Conservation (phyloP, 2,888 invertebrate genomes). For the Odontocolon sp. region DNA sequence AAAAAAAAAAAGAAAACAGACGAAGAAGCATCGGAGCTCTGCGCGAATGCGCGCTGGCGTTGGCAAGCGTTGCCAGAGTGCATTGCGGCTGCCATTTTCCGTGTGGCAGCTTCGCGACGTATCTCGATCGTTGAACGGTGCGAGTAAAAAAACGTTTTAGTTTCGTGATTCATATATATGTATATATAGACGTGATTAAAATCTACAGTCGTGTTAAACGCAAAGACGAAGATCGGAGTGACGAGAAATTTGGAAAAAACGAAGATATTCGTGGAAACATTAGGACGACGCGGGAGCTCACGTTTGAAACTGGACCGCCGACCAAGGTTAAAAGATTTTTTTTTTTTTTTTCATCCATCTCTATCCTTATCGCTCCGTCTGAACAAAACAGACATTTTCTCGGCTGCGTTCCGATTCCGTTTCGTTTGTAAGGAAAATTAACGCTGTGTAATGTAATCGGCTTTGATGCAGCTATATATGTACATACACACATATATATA, state of each 20-base stretch:
- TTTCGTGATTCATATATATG: slow-evolving; percentile 11
- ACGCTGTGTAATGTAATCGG: too few relatives aligned
- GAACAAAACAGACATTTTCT: too few relatives aligned
- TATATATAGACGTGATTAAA: not conserved
- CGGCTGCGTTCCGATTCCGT: too few relatives aligned
- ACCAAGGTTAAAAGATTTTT: slow-evolving; percentile 74
- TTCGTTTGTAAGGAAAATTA: not conserved
- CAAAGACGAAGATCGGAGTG: not conserved
- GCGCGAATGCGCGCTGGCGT: slow-evolving; percentile 64
- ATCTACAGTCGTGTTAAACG: slow-evolving; percentile 19
- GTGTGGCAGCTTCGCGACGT: slow-evolving; percentile 65
- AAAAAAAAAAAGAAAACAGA: too few relatives aligned
- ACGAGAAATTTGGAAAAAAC: slow-evolving; percentile 16
- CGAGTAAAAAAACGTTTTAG: not conserved
- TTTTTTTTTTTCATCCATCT: too few relatives aligned
- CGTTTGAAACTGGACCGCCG: slow-evolving; percentile 78
- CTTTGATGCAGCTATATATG: not conserved
- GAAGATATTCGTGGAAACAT: slow-evolving; percentile 54
- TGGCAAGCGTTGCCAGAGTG: slow-evolving; percentile 72
- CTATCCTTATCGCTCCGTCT: slow-evolving; percentile 12
- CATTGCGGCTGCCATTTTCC: slow-evolving; percentile 76
- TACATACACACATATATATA: too few relatives aligned
- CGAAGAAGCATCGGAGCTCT: slow-evolving; percentile 9
- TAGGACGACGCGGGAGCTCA: slow-evolving; percentile 66
- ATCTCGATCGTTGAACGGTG: slow-evolving; percentile 22